Evolutionary conservation across 2,888 invertebrate species (phyloP), one percentile per base, ranked within the genome.

Genomic region (Cheilosia grossa): DNA sequence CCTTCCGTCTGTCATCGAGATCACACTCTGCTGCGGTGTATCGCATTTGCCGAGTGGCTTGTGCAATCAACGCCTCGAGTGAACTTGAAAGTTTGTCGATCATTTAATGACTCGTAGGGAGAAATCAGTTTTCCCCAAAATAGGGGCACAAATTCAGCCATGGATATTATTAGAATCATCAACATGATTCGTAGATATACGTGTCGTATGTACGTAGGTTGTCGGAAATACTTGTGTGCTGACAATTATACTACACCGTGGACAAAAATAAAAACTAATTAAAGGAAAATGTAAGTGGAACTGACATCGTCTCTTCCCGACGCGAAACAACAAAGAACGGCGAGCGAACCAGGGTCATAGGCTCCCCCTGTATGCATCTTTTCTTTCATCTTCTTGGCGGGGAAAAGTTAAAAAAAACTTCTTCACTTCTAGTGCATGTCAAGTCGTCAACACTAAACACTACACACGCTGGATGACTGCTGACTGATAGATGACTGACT

Each of bases 191-290:
- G 33, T 27, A 49, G 21, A 42, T 17, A 54, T n/a, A n/a, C n/a
- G n/a, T 63, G 33, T 15, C n/a, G 17, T 15, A 42, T 40, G 19
- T 17, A 79, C 69, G 74, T 80, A 56, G 59, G 70, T 61, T 80
- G 83, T 42, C 83, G 83, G 83, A 83, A 83, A 83, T 83, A 80
- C 80, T 70, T 83, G 59, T 83, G 69, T 72, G 64, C 51, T 64
- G 37, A 79, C 70, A 83, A 79, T 82, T 72, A 70, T 54, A 72
- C 66, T 40, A 58, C 59, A 70, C 33, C 17, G 66, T 30, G 72
- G 66, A 85, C 67, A 81, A 77, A 85, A 85, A 85, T 85, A 85
- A 80, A 81, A 75, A 81, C 75, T 85, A 81, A 85, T 85, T 85
- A 85, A 75, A 75, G 70, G 64, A 80, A 85, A 81, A 51, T 81